A percentile compares a stretch with the other conserved stretches of the same genome.
phyloP scores from a whole-genome alignment of 2,113 vertebrate genomes.

The Myrmophylax atrothorax region DNA sequence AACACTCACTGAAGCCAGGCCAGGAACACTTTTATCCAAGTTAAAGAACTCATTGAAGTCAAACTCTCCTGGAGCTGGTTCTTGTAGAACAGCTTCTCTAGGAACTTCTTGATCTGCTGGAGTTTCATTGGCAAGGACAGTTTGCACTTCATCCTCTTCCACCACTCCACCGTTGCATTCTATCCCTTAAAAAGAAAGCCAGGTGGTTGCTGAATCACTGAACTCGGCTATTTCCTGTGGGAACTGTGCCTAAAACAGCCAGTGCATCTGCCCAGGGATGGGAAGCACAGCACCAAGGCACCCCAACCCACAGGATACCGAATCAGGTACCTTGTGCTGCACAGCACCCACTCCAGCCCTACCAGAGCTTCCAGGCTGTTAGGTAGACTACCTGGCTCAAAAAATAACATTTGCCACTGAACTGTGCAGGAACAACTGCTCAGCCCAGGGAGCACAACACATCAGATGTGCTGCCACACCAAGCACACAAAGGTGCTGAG shows the following conservation, averaged over 20 bases:
- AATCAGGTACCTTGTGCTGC: not conserved
- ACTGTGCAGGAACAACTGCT: not conserved
- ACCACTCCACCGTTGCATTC: constrained; percentile 91
- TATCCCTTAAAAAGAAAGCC: constrained; percentile 62
- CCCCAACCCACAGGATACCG: fast-evolving
- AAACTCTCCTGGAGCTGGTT: constrained; percentile 90
- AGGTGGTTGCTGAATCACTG: not conserved
- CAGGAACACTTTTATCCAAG: constrained; percentile 95
- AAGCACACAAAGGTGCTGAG: not conserved
- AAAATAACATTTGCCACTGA: not conserved
- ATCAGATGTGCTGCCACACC: not conserved
- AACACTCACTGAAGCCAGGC: constrained; percentile 93
- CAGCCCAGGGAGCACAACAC: not conserved
- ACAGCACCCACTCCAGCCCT: not conserved
- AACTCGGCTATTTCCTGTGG: not conserved
- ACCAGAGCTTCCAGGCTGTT: not conserved
- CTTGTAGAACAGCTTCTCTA: constrained; percentile 83
- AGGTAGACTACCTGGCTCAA: not conserved
- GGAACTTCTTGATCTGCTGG: constrained; percentile 93
- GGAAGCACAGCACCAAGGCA: not conserved
- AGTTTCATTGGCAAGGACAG: constrained; percentile 72
- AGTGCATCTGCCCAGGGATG: not conserved
- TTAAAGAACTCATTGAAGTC: constrained; percentile 99
- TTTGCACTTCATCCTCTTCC: constrained; percentile 84
- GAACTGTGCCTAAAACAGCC: not conserved